A percentile compares a stretch with the other conserved stretches of the same genome.
These are phyloP conservation scores for Amblyteles armatorius DNA, from an alignment of 2,888 invertebrate genomes.

Conservation along the genomic window DNA sequence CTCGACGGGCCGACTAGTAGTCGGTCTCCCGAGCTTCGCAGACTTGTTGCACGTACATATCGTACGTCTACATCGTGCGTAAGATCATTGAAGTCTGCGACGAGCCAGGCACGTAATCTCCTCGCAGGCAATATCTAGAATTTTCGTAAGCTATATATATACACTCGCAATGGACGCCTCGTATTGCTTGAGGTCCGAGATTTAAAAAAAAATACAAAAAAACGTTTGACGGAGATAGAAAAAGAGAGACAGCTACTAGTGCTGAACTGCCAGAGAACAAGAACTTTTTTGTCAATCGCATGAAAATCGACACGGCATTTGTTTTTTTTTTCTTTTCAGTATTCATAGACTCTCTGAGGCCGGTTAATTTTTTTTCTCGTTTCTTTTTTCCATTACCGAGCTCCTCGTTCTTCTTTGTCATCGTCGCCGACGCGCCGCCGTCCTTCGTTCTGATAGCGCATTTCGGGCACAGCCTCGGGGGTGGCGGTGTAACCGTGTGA, in stretches of 20 bases:
- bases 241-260: conserved; percentile 28
- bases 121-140: conserved; percentile 79
- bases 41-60: conserved; percentile 44
- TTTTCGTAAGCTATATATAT: conserved; percentile 72
- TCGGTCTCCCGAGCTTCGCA: conserved; percentile 54
- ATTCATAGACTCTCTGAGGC: conserved; percentile 32
- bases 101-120: conserved; percentile 78
- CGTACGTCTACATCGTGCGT: conserved; percentile 66
- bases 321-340: conserved; percentile 20
- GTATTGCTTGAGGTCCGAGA: conserved; percentile 22
- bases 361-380: conserved; percentile 28
- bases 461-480: conserved; percentile 85
- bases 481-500: conserved; percentile 85
- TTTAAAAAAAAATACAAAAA: conserved; percentile 1
- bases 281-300: conserved; percentile 82
- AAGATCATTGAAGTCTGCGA: conserved; percentile 78
- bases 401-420: conserved; percentile 55
- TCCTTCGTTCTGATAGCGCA: conserved; percentile 80
- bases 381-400: conserved; percentile 42
- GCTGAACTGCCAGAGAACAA: conserved; percentile 75
- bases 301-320: conserved; percentile 67
- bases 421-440: conserved; percentile 69
- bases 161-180: conserved; percentile 48
- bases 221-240: neutral
- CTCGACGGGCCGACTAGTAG: conserved; percentile 49